A percentile compares a stretch with the other conserved stretches of the same genome.
Evolutionary conservation across 2,888 invertebrate genomes (phyloP).

Genomic region (Thelaira solivaga): DNA sequence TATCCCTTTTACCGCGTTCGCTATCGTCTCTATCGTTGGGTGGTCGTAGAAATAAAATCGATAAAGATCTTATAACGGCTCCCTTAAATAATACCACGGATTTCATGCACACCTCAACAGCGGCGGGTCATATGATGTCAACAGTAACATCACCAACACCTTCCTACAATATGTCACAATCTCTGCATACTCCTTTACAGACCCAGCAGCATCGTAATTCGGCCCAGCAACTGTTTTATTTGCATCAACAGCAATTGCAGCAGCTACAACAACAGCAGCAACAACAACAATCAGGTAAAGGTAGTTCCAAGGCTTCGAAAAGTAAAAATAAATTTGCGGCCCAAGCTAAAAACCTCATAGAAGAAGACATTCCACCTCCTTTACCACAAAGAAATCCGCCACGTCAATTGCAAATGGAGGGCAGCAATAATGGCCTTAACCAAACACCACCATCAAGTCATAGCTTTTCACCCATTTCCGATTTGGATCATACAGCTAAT

Average conservation of each 20-base stretch:
- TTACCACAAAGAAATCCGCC: constrained; percentile 79
- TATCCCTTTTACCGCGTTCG: constrained; percentile 77
- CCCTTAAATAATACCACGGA: constrained; percentile 74
- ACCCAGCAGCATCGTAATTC: constrained; percentile 67
- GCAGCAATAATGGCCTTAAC: constrained; percentile 45
- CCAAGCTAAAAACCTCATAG: constrained; percentile 70
- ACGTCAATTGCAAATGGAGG: constrained; percentile 70
- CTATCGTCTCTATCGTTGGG: constrained; percentile 77
- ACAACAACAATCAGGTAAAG: constrained; percentile 67
- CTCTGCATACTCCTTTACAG: constrained; percentile 77
- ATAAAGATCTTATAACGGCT: constrained; percentile 75
- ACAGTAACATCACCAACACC: constrained; percentile 58
- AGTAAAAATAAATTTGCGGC: constrained; percentile 73
- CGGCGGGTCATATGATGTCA: constrained; percentile 56
- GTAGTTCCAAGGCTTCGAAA: constrained; percentile 70
- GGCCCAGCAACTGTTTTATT: constrained; percentile 77
- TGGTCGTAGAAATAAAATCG: constrained; percentile 75
- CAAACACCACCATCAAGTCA: constrained; percentile 63
- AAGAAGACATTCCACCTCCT: constrained; percentile 78
- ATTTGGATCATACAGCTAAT: constrained; percentile 71
- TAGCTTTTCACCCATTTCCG: constrained; percentile 73
- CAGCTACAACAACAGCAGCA: constrained; percentile 66
- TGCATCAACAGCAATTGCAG: constrained; percentile 65
- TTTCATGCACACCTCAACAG: constrained; percentile 66
- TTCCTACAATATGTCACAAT: constrained; percentile 68